Evolutionary conservation across 2,888 invertebrate species (phyloP).

Genomic region (Monopis laevigella): DNA sequence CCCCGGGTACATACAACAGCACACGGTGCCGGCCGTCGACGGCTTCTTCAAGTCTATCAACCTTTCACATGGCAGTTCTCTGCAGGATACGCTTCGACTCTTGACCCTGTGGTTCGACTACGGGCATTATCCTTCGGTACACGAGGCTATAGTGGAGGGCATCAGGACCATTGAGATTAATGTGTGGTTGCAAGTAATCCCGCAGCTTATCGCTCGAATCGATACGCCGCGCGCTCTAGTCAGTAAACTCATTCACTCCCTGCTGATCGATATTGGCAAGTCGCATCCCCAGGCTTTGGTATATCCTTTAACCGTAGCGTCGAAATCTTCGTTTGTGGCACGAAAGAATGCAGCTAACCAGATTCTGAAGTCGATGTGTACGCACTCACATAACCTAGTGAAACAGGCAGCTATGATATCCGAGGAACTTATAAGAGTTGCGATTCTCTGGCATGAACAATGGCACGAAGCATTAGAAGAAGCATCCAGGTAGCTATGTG

Average conservation of each 20-base stretch:
- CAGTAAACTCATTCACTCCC: slow-evolving; percentile 88
- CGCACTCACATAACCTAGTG: slow-evolving; percentile 91
- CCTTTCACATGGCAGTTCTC: slow-evolving; percentile 88
- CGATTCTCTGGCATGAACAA: slow-evolving; percentile 99
- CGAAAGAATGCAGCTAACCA: slow-evolving; percentile 93
- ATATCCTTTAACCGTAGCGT: slow-evolving; percentile 96
- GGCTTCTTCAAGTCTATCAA: slow-evolving; percentile 97
- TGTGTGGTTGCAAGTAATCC: slow-evolving; percentile 99
- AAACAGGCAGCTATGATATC: slow-evolving; percentile 96
- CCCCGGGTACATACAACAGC: slow-evolving; percentile 73
- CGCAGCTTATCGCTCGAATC: slow-evolving; percentile 97
- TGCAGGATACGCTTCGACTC: slow-evolving; percentile 96
- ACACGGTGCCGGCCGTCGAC: slow-evolving; percentile 93
- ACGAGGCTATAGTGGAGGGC: slow-evolving; percentile 92
- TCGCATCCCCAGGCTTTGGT: slow-evolving; percentile 97
- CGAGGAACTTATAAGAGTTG: slow-evolving; percentile 96
- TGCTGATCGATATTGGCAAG: slow-evolving; percentile 96
- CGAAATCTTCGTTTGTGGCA: slow-evolving; percentile 88
- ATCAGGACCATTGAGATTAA: slow-evolving; percentile 94
- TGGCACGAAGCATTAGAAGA: slow-evolving; percentile 99
- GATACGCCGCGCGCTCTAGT: slow-evolving; percentile 92
- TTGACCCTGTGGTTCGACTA: slow-evolving; percentile 98
- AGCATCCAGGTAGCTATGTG: slow-evolving; percentile 67
- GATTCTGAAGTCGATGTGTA: slow-evolving; percentile 94
- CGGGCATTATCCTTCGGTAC: slow-evolving; percentile 92